Percentiles rank a stretch among this genome's conserved stretches.
phyloP scores from a whole-genome alignment of 2,113 vertebrate species.

The Laticauda colubrina region DNA sequence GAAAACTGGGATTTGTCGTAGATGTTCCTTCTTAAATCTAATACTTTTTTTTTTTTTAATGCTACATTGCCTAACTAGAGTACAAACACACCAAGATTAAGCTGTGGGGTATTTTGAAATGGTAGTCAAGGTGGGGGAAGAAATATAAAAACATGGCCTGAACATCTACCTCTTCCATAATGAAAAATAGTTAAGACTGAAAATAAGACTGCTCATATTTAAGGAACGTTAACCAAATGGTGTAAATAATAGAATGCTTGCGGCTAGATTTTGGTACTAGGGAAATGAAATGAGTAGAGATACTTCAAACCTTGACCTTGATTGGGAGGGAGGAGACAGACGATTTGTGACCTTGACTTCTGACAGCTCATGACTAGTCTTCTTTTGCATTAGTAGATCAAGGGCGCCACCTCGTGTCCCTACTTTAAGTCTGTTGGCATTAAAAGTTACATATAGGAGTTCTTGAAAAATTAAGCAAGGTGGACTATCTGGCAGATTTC shows the following conservation, averaged over 20 bases:
- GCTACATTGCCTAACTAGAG: slow-evolving; percentile 22
- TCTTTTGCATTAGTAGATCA: slow-evolving; percentile 71
- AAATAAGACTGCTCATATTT: slow-evolving; percentile 40
- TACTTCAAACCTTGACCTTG: slow-evolving; percentile 85
- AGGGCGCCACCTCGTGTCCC: slow-evolving; percentile 77
- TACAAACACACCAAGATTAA: slow-evolving; percentile 50
- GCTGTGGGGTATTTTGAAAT: slow-evolving; percentile 48
- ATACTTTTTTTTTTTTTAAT: background rate
- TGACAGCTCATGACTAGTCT: slow-evolving; percentile 72
- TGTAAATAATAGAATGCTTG: slow-evolving; percentile 27
- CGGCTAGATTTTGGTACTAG: slow-evolving; percentile 45
- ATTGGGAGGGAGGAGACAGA: slow-evolving; percentile 53
- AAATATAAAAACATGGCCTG: slow-evolving; percentile 7
- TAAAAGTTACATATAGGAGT: background rate
- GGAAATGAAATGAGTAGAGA: slow-evolving; percentile 70
- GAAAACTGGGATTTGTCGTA: slow-evolving; percentile 35
- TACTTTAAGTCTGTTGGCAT: slow-evolving; percentile 25
- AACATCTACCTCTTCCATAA: slow-evolving; percentile 47
- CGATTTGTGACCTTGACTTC: slow-evolving; percentile 84
- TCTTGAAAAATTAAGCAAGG: background rate
- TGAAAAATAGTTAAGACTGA: slow-evolving; percentile 51
- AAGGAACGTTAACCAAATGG: slow-evolving; percentile 44
- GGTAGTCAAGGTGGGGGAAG: background rate
- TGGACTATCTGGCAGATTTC: background rate
- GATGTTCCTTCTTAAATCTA: slow-evolving; percentile 44